Conservation (phyloP, 2,113 vertebrate genomes). For the Aix galericulata region DNA sequence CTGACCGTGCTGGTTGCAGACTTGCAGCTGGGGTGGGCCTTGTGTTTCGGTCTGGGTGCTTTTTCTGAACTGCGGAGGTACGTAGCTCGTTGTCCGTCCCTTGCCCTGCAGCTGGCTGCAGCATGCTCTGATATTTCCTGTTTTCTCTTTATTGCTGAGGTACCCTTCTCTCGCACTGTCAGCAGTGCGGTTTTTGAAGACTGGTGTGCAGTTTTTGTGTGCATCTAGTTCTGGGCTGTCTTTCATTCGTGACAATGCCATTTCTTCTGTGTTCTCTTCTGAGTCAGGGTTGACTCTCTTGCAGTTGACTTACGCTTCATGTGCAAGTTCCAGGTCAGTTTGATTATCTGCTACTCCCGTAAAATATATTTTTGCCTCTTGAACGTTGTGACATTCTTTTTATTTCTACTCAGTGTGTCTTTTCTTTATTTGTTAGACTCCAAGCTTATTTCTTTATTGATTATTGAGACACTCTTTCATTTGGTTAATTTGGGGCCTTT, state of each 20-base stretch:
- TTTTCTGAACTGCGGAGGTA: fast-evolving
- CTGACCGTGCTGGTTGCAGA: fast-evolving
- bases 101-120: fast-evolving
- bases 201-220: fast-evolving
- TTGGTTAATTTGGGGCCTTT: background rate
- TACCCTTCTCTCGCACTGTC: fast-evolving
- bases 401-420: background rate
- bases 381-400: background rate
- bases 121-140: no score
- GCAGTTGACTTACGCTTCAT: background rate
- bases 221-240: background rate
- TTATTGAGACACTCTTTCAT: background rate
- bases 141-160: background rate
- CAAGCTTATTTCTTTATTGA: background rate
- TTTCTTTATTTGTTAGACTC: background rate
- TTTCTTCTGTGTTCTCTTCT: background rate
- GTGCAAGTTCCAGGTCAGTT: background rate
- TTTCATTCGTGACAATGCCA: background rate
- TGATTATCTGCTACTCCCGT: background rate
- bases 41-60: fast-evolving
- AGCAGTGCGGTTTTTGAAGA: background rate
- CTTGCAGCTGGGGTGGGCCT: background rate
- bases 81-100: fast-evolving
- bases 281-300: background rate
- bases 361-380: background rate